Conservation (phyloP, 1,140 invertebrate species). For the Gonatopus flavifemur region DNA sequence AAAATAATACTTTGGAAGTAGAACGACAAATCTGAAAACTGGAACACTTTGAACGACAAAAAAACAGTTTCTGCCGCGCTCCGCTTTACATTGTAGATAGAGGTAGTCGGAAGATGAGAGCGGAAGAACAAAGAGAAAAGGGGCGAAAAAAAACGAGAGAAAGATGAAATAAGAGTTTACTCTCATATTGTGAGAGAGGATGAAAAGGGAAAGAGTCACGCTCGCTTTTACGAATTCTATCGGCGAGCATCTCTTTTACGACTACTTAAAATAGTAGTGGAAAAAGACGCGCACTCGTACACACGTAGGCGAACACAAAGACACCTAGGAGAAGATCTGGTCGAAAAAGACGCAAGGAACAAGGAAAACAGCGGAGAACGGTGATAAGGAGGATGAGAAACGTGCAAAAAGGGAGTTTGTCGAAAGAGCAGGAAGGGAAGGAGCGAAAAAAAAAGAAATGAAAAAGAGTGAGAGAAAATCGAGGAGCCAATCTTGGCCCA, state of each 20-base stretch:
- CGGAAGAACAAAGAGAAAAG: neutral
- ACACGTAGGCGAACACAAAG: neutral
- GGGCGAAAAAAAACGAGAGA: neutral
- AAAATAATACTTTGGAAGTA: no score
- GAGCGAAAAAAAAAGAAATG: neutral
- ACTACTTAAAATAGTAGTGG: constrained; percentile 34
- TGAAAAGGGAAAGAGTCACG: neutral
- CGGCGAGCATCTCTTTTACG: constrained; percentile 36
- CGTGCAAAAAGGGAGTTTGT: constrained; percentile 8
- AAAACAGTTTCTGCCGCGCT: no score
- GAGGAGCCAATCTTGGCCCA: constrained; percentile 42
- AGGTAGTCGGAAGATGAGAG: constrained; percentile 8
- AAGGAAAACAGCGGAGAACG: constrained; percentile 4
- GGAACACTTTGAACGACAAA: no score
- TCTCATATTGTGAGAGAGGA: neutral
- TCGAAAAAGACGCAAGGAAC: constrained; percentile 5
- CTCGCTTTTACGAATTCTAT: constrained; percentile 37
- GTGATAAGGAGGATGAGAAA: constrained; percentile 3
- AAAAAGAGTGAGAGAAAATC: constrained; percentile 21
- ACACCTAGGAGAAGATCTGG: neutral
- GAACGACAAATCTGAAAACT: no score
- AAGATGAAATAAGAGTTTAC: no score
- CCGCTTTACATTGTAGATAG: no score
- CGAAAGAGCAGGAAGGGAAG: constrained; percentile 4
- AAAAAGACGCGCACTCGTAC: constrained; percentile 11